Conservation (phyloP, 2,113 vertebrate species). For the Scomber scombrus region DNA sequence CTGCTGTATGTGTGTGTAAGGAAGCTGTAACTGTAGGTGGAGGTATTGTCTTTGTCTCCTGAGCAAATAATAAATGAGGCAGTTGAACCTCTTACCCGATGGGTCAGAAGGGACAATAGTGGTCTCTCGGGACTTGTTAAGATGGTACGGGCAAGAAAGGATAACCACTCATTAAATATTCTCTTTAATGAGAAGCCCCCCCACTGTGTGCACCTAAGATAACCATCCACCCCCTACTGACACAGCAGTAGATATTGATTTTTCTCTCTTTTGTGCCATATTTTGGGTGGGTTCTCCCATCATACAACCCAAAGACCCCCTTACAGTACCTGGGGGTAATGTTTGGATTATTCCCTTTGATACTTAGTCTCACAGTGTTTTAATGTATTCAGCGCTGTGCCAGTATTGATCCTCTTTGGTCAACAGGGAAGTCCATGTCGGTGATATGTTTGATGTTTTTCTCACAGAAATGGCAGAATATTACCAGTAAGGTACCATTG, state of each 20-base stretch:
- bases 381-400: background rate
- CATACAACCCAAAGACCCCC: background rate
- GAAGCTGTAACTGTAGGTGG: background rate
- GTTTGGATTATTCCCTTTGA: conserved; percentile 66
- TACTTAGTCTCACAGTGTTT: conserved; percentile 13
- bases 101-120: background rate
- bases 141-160: conserved; percentile 26
- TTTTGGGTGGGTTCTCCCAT: background rate
- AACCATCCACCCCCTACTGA: conserved; percentile 18
- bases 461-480: background rate
- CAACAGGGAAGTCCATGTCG: background rate
- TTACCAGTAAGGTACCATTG: background rate
- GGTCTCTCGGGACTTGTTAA: conserved; percentile 73
- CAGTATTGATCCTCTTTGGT: conserved; percentile 19
- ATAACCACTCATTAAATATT: conserved; percentile 71
- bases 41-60: conserved; percentile 8
- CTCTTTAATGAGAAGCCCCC: conserved; percentile 66
- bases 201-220: conserved; percentile 21
- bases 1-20: background rate
- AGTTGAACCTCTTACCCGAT: conserved; percentile 8
- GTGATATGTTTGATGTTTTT: conserved; percentile 9
- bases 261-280: background rate
- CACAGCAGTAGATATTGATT: conserved; percentile 48
- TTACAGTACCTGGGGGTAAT: background rate
- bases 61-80: conserved; percentile 70